These are phyloP conservation scores for Macaria liturata DNA, from an alignment of 2,888 invertebrate genomes.

Conservation along the genomic window DNA sequence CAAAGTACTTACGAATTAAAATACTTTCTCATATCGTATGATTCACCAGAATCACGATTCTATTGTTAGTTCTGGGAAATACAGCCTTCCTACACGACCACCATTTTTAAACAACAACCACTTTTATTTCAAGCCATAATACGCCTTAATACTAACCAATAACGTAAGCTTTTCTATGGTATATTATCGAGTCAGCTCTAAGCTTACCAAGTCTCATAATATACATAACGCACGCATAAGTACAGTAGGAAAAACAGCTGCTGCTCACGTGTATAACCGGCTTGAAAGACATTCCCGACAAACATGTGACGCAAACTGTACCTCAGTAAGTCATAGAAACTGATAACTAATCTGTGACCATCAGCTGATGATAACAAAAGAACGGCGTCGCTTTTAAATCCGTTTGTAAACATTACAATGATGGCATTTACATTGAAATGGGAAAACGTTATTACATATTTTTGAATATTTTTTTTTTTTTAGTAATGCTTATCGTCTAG, in stretches of 20 bases:
- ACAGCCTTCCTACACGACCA: constrained; percentile 6
- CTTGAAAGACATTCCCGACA: background rate
- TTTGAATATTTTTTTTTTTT: too few species aligned
- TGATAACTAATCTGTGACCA: background rate
- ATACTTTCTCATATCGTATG: constrained; percentile 9
- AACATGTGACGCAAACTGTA: constrained; percentile 10
- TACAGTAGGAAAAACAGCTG: background rate
- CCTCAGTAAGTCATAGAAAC: too few species aligned
- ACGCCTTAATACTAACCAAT: too few species aligned
- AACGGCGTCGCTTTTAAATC: constrained; percentile 3
- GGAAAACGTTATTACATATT: too few species aligned
- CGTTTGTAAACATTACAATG: constrained; percentile 1
- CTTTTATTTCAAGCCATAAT: background rate
- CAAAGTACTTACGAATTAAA: too few species aligned
- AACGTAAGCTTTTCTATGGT: too few species aligned
- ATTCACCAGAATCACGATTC: constrained; percentile 1
- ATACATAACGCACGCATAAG: background rate
- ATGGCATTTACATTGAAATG: too few species aligned
- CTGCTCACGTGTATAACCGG: background rate
- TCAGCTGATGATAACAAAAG: constrained; percentile 16
- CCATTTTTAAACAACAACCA: background rate
- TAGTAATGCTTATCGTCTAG: too few species aligned
- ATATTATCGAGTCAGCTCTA: too few species aligned
- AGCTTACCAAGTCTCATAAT: background rate
- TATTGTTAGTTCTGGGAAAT: constrained; percentile 15